A percentile compares a stretch with the other conserved stretches of the same genome.
phyloP scores from a whole-genome alignment of 2,113 vertebrate genomes.

The Pseudopodoces humilis region DNA sequence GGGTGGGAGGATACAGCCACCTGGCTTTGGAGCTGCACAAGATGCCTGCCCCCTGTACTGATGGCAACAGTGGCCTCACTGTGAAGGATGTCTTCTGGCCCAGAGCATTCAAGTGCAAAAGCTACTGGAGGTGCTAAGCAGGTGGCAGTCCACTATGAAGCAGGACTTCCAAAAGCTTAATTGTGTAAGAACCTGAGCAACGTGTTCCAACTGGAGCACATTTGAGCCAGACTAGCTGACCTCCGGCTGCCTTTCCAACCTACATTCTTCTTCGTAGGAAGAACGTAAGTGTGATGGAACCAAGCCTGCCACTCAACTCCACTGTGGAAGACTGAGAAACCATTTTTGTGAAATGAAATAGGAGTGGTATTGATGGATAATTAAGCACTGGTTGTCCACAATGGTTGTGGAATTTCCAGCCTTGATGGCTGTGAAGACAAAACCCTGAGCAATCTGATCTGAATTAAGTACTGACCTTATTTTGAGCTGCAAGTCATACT shows the following conservation, averaged over 20 bases:
- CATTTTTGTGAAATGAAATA: not conserved
- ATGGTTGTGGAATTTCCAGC: not conserved
- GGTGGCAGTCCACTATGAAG: not conserved
- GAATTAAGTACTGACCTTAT: not conserved
- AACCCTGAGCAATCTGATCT: not conserved
- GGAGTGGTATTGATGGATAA: not conserved
- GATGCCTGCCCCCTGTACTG: not conserved
- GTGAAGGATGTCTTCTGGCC: not conserved
- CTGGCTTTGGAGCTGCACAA: not conserved
- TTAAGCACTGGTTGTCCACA: not conserved
- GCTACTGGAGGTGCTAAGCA: not conserved
- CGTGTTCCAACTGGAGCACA: not conserved
- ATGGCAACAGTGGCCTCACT: not conserved
- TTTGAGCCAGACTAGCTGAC: not conserved
- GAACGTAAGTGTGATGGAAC: not conserved
- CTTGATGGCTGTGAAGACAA: not conserved
- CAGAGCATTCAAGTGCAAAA: not conserved
- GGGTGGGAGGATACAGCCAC: not conserved
- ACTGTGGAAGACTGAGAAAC: not conserved
- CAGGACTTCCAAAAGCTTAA: not conserved
- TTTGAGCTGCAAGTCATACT: not conserved
- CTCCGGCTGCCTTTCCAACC: not conserved
- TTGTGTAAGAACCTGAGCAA: not conserved
- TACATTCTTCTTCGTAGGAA: fast-evolving
- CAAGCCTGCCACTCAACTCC: not conserved